phyloP scores from a whole-genome alignment of 2,797 vertebrate genomes.

The Tenualosa ilisha region DNA sequence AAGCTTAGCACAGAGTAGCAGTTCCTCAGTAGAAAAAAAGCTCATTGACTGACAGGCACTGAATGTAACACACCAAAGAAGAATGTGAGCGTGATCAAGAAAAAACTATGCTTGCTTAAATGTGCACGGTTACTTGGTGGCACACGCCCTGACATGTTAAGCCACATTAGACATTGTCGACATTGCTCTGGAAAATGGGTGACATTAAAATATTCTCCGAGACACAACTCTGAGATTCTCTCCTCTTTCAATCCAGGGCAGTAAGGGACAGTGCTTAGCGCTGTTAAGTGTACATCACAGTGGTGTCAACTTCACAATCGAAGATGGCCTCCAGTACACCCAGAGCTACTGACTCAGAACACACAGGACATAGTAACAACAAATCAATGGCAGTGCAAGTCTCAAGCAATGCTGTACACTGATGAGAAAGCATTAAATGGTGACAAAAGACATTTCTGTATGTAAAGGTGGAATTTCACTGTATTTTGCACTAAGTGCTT shows the following conservation, averaged over 20 bases:
- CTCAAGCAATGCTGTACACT: too few relatives aligned
- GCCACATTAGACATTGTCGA: slow-evolving; percentile 46
- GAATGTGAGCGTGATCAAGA: slow-evolving; percentile 45
- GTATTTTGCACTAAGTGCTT: too few relatives aligned
- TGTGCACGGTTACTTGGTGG: slow-evolving; percentile 59
- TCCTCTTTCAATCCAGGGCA: neutral
- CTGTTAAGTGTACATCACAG: neutral
- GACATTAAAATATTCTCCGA: neutral
- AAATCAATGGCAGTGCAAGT: neutral
- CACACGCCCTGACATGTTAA: slow-evolving; percentile 60
- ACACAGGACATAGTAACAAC: neutral
- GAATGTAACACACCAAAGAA: slow-evolving; percentile 53
- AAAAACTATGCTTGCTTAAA: slow-evolving; percentile 53
- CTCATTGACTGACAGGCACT: slow-evolving; percentile 52
- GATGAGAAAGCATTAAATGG: too few relatives aligned
- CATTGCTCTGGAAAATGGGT: neutral
- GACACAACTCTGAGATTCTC: neutral
- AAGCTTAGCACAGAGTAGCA: slow-evolving; percentile 47
- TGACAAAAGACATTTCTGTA: too few relatives aligned
- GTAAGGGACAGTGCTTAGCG: neutral
- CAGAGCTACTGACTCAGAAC: neutral
- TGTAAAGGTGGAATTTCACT: too few relatives aligned
- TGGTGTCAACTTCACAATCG: neutral
- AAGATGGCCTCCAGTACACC: neutral
- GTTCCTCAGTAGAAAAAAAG: slow-evolving; percentile 42